Base-by-base conservation (phyloP, 2,113 vertebrate genomes). In the Aldabrachelys gigantea region DNA sequence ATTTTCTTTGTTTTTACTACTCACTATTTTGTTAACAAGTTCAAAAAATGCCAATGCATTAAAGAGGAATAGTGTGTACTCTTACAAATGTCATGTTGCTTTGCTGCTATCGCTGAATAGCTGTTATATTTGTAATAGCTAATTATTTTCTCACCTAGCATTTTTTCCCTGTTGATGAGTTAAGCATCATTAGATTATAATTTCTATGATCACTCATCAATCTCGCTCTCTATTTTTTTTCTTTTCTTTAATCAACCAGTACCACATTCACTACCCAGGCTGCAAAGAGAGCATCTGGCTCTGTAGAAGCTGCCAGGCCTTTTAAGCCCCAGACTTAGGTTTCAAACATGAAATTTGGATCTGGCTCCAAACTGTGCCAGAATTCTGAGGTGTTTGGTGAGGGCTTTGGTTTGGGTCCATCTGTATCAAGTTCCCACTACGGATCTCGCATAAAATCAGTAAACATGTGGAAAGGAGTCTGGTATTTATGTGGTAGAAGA, bases 271-370 rank as follows among this genome's bases (percentile, higher is more conserved):
- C 75, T 87, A 86, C 25, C n/a, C 19, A 84, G 22, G 4, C 49
- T 90, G 44, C 85, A 94, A 94, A 95, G 95, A 92, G 41, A 76
- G 95, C n/a, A 41, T 5, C 21, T 87, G 2, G 1, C 82, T 56
- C 84, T 69, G 59, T 27, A 94, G 80, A 89, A 97, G 97, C 97
- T 97, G 89, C 80, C 94, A 97, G 91, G 29, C 10, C 50, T 59
- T 96, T 96, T 80, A 97, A 87, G 86, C 87, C 87, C 41, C 38
- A 92, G 54, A 54, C 86, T 93, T 52, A 93, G 96, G 97, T 97
- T 92, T 95, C 93, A 96, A 80, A 75, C 29, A 87, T 87, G 24
- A 93, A 93, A 95, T 90, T 84, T 90, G 82, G 47, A 50, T 90
- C 84, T 93, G 44, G 22, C 13, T 38, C 49, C 84, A 87, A 95